phyloP scores from a whole-genome alignment of 2,113 vertebrate genomes.

The Sterrhoptilus dennistouni region DNA sequence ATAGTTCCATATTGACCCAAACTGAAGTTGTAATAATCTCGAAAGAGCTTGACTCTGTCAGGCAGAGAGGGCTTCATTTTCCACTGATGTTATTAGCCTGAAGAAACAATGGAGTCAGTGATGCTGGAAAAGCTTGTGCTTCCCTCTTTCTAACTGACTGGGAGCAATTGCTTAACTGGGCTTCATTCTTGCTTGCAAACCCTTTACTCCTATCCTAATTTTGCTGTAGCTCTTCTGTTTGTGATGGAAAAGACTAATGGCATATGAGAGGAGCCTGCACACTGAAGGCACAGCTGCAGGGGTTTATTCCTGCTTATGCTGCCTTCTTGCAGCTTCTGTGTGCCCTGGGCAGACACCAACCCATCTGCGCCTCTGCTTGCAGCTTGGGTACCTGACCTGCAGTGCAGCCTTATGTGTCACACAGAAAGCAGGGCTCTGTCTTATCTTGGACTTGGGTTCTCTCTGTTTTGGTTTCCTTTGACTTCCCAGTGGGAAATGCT shows the following conservation, averaged over 20 bases:
- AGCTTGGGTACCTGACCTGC: rapidly evolving
- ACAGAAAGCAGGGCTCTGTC: not conserved
- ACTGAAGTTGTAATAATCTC: not conserved
- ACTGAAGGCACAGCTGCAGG: not conserved
- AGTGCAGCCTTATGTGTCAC: not conserved
- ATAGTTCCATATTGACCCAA: not conserved
- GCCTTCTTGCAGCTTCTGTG: not conserved
- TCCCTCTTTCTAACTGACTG: not conserved
- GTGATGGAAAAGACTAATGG: not conserved
- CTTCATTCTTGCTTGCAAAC: not conserved
- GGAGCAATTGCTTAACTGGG: too few species aligned
- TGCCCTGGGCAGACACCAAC: not conserved
- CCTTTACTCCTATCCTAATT: not conserved
- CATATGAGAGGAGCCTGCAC: not conserved
- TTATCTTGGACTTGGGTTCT: not conserved
- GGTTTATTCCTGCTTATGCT: not conserved
- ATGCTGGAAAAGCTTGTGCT: not conserved
- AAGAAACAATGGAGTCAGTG: not conserved
- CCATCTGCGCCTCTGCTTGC: not conserved
- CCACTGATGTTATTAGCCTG: not conserved
- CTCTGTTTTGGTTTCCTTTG: not conserved
- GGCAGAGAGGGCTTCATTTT: not conserved
- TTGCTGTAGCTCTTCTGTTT: not conserved
- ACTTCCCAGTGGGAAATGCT: not conserved
- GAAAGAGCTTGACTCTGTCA: rapidly evolving